Evolutionary conservation across 1,140 invertebrate genomes (phyloP).

Genomic region (Subanguina moxae): DNA sequence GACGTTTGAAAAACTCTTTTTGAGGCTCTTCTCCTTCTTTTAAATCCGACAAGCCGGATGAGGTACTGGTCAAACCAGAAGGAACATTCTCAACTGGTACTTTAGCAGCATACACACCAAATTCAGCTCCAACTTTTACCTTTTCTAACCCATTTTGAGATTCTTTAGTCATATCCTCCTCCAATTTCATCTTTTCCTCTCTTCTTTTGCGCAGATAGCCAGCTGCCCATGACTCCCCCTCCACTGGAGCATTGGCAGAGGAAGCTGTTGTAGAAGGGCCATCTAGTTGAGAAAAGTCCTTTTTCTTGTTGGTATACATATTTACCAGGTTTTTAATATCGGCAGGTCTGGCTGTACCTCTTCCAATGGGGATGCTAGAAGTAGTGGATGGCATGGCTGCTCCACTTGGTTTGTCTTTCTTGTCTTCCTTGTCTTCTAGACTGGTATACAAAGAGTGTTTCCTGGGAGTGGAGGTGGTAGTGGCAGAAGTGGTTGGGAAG

Average conservation of each 20-base stretch:
- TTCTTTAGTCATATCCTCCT: background rate
- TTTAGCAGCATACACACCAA: conserved; percentile 9
- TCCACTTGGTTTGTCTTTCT: no score
- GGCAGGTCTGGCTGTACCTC: background rate
- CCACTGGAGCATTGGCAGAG: conserved; percentile 16
- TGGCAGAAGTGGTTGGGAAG: no score
- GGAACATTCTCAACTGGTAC: background rate
- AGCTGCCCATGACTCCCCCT: conserved; percentile 38
- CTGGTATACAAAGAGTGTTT: no score
- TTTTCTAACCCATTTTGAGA: background rate
- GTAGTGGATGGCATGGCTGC: background rate
- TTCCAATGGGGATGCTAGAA: background rate
- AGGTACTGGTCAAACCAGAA: background rate
- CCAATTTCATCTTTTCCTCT: conserved; percentile 16
- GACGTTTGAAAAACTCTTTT: conserved; percentile 32
- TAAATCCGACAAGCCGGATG: background rate
- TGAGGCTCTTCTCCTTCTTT: conserved; percentile 8
- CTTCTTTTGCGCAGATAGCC: conserved; percentile 31
- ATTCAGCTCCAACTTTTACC: conserved; percentile 19
- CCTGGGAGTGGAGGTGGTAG: no score
- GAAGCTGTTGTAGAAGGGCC: background rate
- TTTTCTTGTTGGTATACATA: conserved; percentile 1
- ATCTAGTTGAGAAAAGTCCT: conserved; percentile 5
- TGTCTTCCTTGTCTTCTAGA: no score
- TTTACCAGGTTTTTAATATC: conserved; percentile 9